Evolutionary conservation across 1,140 invertebrate species (phyloP).

Genomic region (Trichonephila clavata): DNA sequence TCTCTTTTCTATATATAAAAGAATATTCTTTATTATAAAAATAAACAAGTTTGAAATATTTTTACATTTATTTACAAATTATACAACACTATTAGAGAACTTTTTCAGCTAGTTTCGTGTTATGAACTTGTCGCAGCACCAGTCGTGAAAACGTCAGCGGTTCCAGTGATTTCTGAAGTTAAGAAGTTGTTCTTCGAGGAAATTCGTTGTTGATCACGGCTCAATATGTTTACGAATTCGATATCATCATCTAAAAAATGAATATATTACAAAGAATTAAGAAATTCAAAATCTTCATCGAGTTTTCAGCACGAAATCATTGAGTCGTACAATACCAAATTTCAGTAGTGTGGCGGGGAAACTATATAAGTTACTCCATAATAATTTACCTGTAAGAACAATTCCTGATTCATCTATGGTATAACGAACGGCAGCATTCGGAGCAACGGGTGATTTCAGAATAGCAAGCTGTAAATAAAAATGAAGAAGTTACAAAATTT

Average conservation of each 20-base stretch:
- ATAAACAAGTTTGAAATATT: no score
- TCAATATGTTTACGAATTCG: constrained; percentile 32
- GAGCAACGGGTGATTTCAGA: constrained; percentile 66
- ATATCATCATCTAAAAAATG: constrained; percentile 65
- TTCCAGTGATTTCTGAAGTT: constrained; percentile 45
- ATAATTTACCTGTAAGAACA: constrained; percentile 54
- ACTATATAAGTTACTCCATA: no score
- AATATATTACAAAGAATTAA: neutral
- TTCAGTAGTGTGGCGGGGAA: no score
- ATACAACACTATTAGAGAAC: no score
- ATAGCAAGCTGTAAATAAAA: constrained; percentile 49
- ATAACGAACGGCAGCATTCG: constrained; percentile 60
- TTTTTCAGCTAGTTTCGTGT: no score
- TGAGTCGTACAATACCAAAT: no score
- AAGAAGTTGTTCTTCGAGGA: constrained; percentile 53
- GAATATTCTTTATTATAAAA: no score
- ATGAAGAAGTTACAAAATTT: neutral
- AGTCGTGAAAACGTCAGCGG: neutral
- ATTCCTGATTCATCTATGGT: constrained; percentile 59
- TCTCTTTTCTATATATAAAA: no score
- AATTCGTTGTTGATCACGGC: neutral
- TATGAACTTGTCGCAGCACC: no score
- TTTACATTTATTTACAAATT: no score
- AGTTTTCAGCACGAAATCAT: no score
- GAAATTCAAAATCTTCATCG: no score